Conservation (phyloP, 2,113 vertebrate genomes). For the cattle (Bos taurus) region DNA sequence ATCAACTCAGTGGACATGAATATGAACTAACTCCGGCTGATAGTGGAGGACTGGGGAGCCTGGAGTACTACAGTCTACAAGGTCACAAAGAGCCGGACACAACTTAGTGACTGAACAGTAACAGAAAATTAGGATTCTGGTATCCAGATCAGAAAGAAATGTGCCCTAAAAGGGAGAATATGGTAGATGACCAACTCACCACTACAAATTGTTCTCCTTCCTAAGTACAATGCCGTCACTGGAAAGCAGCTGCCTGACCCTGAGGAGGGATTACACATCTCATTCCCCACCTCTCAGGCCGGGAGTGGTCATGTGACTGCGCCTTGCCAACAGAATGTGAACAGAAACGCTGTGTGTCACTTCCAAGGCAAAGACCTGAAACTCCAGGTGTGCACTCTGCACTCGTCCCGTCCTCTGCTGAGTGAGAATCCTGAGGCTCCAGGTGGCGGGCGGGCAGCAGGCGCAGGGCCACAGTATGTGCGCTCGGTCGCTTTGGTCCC, state of each 20-base stretch:
- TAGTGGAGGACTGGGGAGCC: background rate
- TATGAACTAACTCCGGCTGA: background rate
- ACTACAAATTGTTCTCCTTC: background rate
- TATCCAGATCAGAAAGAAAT: background rate
- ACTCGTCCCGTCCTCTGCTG: fast-evolving
- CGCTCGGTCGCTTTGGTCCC: fast-evolving
- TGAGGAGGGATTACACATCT: background rate
- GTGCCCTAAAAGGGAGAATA: background rate
- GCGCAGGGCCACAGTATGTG: background rate
- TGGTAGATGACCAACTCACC: background rate
- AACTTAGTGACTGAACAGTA: background rate
- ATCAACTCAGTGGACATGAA: background rate
- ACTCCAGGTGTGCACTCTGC: background rate
- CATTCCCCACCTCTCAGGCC: background rate
- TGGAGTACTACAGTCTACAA: background rate
- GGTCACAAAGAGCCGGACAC: background rate
- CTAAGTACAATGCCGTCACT: background rate
- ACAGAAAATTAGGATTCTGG: background rate
- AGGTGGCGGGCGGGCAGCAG: too few species aligned
- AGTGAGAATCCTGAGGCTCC: background rate
- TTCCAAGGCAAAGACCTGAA: background rate
- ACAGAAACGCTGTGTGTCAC: background rate
- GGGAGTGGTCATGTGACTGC: background rate
- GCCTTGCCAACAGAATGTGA: background rate
- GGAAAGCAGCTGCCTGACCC: background rate